Base-by-base conservation (phyloP, 1,140 invertebrate genomes). In the Brachionus plicatilis region DNA sequence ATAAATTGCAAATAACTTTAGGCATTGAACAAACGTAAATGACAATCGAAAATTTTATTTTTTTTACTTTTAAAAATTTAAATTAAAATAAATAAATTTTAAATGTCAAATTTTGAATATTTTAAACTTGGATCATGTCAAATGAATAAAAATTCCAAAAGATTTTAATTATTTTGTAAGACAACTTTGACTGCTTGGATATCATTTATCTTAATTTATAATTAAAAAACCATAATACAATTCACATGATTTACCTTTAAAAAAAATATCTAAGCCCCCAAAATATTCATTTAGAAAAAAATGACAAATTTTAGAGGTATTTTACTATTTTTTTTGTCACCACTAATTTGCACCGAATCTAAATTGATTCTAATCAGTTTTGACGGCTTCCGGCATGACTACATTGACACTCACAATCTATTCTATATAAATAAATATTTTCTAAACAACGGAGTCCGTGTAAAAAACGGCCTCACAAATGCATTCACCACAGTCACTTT, bases 401-500 rank as follows among this genome's bases (percentile, higher is more conserved):
- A 89, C 84, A 60, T 89, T n/a, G 85, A 86, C 83, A 17, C 47
- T 43, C 6, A 87, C 50, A 0, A 88, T 87, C 24, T 86, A 33
- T 41, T 88, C 29, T 87, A 88, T 85, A 88, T 90, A 87, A 84
- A 88, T 84, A 79, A 83, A 85, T 80, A 90, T 79, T 86, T 89
- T 6, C 84, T 85, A 24, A 85, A 88, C 45, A 87, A 88, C 7
- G 88, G 87, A 14, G 84, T 83, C 41, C 88, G 87, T 37, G 50
- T 88, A n/a, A 72, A 72, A 72, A 72, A 72, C 9, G 68, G 68
- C 1, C 41, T 72, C 41, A 87, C 87, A 83, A 88, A 93, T 86
- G 90, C 92, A 41, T 94, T 93, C 88, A 90, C 92, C 0, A 93
- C 93, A 2, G 93, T 93, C 89, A 95, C 94, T 0, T 93, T 94